phyloP scores from a whole-genome alignment of 2,113 vertebrate genomes.

The Scatophagus argus region DNA sequence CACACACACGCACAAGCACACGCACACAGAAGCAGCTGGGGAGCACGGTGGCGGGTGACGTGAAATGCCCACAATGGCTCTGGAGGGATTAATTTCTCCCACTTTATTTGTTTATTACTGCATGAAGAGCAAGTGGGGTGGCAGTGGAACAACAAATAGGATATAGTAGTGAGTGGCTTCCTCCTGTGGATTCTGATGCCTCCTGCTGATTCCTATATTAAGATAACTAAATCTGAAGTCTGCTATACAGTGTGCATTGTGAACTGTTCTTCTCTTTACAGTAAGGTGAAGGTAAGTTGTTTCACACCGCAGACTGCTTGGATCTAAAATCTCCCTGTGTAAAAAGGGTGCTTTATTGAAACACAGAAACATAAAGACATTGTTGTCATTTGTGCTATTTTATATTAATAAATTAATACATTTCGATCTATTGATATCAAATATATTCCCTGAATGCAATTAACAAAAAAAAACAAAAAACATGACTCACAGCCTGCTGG shows the following conservation, averaged over 20 bases:
- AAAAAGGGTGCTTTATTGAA: background rate
- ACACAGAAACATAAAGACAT: background rate
- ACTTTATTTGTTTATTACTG: constrained; percentile 77
- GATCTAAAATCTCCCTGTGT: background rate
- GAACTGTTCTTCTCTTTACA: constrained; percentile 3
- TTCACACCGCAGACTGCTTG: background rate
- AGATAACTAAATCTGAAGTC: constrained; percentile 37
- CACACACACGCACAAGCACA: constrained; percentile 39
- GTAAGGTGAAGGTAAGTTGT: background rate
- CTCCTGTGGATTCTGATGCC: constrained; percentile 67
- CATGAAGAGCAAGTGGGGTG: constrained; percentile 63
- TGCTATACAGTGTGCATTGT: constrained; percentile 5
- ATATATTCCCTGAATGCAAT: no score
- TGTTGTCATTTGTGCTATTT: background rate
- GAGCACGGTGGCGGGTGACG: constrained; percentile 54
- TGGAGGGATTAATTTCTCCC: constrained; percentile 71
- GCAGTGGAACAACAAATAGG: constrained; percentile 70
- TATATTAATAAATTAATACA: background rate
- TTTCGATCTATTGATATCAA: no score
- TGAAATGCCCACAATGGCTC: constrained; percentile 74
- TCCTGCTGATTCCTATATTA: constrained; percentile 56
- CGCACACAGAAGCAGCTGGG: constrained; percentile 62
- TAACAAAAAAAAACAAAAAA: no score
- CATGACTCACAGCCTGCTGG: no score
- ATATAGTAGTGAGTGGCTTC: constrained; percentile 56